Conservation (phyloP, 2,113 vertebrate species). For the Onychorhynchus coronatus region DNA sequence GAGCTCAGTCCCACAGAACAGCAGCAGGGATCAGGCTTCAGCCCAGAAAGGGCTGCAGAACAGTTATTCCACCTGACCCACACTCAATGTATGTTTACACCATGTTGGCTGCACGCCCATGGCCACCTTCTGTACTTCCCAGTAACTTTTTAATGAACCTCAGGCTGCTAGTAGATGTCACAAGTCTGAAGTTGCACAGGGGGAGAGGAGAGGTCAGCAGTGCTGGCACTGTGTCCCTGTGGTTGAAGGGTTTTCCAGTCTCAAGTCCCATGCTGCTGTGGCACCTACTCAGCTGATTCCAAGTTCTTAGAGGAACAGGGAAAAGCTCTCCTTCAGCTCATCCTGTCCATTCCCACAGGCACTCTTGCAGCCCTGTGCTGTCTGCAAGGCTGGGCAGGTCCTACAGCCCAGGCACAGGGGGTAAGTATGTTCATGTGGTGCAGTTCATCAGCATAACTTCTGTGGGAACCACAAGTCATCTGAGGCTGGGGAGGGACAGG, state of each 20-base stretch:
- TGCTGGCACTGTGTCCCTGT: accelerated
- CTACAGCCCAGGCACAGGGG: accelerated
- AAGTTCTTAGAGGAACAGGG: neutral
- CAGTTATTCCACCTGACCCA: neutral
- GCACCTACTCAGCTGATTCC: neutral
- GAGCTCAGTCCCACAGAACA: neutral
- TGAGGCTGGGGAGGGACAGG: neutral
- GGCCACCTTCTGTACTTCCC: neutral
- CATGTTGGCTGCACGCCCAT: accelerated
- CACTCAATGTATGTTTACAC: accelerated
- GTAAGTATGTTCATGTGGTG: neutral
- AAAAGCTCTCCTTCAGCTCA: neutral
- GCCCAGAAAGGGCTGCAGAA: neutral
- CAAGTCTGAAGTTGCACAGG: neutral
- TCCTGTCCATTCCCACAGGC: neutral
- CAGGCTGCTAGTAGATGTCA: neutral
- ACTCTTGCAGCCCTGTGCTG: neutral
- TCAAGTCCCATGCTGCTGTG: neutral
- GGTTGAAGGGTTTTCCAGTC: neutral
- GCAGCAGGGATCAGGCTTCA: neutral
- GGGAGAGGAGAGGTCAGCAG: neutral
- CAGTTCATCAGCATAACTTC: neutral
- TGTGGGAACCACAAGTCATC: neutral
- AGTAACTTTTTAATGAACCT: neutral
- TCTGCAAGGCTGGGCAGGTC: neutral